These are phyloP conservation scores for Psittacara wagleri DNA, from an alignment of 2,113 vertebrate species.

Conservation along the genomic window DNA sequence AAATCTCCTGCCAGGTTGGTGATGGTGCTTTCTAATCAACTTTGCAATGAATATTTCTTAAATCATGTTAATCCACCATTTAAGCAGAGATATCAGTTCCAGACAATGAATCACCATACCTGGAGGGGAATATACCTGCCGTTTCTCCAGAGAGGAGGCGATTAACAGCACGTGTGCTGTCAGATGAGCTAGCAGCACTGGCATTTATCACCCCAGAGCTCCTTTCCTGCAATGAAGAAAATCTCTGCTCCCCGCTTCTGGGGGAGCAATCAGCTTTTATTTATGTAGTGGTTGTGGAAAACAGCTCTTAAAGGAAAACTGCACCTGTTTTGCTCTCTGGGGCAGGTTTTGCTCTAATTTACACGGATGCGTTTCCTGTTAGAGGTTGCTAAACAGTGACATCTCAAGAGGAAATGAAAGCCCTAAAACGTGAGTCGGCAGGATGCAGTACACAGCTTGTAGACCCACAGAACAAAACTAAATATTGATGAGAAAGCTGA, in stretches of 20 bases:
- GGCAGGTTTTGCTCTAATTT: constrained; percentile 11
- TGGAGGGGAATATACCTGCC: constrained; percentile 62
- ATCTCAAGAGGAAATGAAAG: neutral
- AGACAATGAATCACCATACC: constrained; percentile 63
- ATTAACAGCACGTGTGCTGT: constrained; percentile 41
- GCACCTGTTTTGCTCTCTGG: constrained; percentile 27
- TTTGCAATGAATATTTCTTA: constrained; percentile 69
- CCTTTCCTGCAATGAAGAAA: constrained; percentile 9
- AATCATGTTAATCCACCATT: constrained; percentile 66
- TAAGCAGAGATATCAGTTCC: constrained; percentile 62
- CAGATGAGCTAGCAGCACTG: constrained; percentile 19
- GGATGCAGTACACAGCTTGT: neutral
- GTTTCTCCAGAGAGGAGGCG: constrained; percentile 44
- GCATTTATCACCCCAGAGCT: constrained; percentile 57
- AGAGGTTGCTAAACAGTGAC: neutral
- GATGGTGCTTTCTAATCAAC: constrained; percentile 70
- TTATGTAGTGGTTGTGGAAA: constrained; percentile 44
- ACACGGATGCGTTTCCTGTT: neutral
- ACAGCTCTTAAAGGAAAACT: constrained; percentile 47
- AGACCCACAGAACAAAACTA: neutral
- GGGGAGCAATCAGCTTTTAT: constrained; percentile 62
- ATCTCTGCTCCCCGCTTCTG: constrained; percentile 32
- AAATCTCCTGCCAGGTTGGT: constrained; percentile 58
- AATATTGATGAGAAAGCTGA: neutral
- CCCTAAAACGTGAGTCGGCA: neutral